A percentile compares a stretch with the other conserved stretches of the same genome.
Conservation (phyloP, 2,113 vertebrate genomes). For the Ophiodon elongatus region DNA sequence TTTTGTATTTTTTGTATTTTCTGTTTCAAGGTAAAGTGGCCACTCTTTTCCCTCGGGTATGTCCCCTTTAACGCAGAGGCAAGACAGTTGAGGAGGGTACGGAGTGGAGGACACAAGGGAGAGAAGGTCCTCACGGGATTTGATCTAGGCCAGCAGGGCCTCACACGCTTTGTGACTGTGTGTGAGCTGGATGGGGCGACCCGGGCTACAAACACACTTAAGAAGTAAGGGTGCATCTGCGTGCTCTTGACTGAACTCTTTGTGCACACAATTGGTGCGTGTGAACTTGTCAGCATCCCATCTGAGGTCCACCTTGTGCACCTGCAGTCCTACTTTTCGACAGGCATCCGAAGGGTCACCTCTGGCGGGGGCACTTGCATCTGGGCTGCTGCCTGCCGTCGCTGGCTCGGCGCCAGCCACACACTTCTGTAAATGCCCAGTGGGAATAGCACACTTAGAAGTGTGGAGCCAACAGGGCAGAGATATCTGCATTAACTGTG, state of each 20-base stretch:
- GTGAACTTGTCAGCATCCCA: conserved; percentile 16
- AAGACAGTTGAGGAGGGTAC: conserved; percentile 41
- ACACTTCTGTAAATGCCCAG: conserved; percentile 52
- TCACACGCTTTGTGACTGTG: background rate
- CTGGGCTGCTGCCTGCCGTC: conserved; percentile 54
- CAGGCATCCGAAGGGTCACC: conserved; percentile 72
- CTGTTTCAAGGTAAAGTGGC: conserved; percentile 29
- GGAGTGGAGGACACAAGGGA: conserved; percentile 30
- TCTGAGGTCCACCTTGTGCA: conserved; percentile 63
- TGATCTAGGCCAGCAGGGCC: conserved; percentile 44
- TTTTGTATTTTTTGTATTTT: conserved; percentile 12
- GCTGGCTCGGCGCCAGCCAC: conserved; percentile 59
- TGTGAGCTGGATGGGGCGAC: background rate
- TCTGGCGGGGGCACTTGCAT: conserved; percentile 57
- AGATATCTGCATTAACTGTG: conserved; percentile 54
- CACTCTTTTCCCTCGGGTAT: conserved; percentile 1
- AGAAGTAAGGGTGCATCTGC: conserved; percentile 30
- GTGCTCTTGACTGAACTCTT: conserved; percentile 17
- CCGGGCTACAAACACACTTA: conserved; percentile 13
- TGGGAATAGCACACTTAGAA: conserved; percentile 66
- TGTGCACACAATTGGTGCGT: background rate
- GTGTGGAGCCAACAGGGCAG: conserved; percentile 40
- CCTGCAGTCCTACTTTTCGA: conserved; percentile 64
- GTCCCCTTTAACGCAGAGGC: conserved; percentile 49
- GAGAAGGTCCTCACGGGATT: conserved; percentile 45